Conservation (phyloP, 2,797 vertebrate species). For the Sandelia bainsii region DNA sequence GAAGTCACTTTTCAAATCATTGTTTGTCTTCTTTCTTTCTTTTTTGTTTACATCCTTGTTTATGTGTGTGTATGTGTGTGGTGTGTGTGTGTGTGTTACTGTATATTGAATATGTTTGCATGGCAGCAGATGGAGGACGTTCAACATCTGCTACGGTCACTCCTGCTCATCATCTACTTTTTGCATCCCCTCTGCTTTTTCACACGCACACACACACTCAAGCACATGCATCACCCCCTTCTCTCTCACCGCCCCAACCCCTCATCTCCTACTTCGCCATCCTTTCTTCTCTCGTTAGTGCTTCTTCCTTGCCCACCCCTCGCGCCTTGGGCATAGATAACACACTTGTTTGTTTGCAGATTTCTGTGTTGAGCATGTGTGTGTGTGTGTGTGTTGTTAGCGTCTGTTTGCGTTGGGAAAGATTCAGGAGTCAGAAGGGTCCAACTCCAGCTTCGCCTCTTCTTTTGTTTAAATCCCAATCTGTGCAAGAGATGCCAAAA, state of each 20-base stretch:
- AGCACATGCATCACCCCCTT: neutral
- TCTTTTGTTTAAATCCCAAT: conserved; percentile 63
- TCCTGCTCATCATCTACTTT: conserved; percentile 55
- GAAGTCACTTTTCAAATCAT: conserved; percentile 4
- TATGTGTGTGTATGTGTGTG: neutral
- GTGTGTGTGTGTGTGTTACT: conserved; percentile 23
- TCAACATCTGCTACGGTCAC: conserved; percentile 67
- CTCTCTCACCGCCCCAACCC: neutral
- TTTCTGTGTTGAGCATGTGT: conserved; percentile 9
- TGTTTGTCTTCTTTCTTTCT: neutral
- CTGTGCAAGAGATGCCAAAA: conserved; percentile 42
- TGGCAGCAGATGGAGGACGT: conserved; percentile 46
- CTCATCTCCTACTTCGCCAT: conserved; percentile 19
- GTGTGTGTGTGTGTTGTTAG: neutral
- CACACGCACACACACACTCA: conserved; percentile 10
- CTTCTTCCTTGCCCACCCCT: conserved; percentile 22
- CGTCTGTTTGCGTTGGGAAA: conserved; percentile 17
- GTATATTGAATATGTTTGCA: conserved; percentile 11
- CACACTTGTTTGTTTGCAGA: conserved; percentile 49
- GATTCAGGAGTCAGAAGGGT: conserved; percentile 55
- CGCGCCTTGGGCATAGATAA: conserved; percentile 21
- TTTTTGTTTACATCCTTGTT: neutral
- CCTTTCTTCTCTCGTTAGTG: conserved; percentile 20
- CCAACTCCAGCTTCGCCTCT: conserved; percentile 51
- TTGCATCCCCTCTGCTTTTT: conserved; percentile 2